These are phyloP conservation scores for Nannoperca australis DNA, from an alignment of 2,797 vertebrate genomes.

Conservation along the genomic window DNA sequence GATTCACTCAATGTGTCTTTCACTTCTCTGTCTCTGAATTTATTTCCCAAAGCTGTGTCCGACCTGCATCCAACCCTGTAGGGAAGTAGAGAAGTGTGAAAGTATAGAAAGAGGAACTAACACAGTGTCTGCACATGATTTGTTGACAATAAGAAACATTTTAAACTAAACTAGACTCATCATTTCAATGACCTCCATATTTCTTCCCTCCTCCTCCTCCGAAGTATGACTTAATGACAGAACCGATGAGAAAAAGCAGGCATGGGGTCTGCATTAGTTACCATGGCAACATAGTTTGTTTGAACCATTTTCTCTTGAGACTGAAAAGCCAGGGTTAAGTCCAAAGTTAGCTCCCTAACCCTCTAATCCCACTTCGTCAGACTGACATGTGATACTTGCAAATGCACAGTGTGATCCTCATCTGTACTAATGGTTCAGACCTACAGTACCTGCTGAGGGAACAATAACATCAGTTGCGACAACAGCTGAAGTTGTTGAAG, in stretches of 20 bases:
- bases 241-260: background rate
- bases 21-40: too few species aligned
- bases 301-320: background rate
- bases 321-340: constrained; percentile 2
- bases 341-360: constrained; percentile 17
- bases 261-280: background rate
- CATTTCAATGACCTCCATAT: too few species aligned
- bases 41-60: too few species aligned
- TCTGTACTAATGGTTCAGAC: background rate
- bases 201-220: too few species aligned
- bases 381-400: constrained; percentile 13
- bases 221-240: background rate
- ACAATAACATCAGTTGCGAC: constrained; percentile 47
- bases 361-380: constrained; percentile 21
- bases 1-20: background rate
- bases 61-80: too few species aligned
- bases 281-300: background rate
- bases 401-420: background rate
- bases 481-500: constrained; percentile 57
- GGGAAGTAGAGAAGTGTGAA: too few species aligned
- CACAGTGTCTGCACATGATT: too few species aligned
- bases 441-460: constrained; percentile 38
- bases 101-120: too few species aligned
- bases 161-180: too few species aligned
- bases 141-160: too few species aligned